Conservation (phyloP, 2,113 vertebrate species). For the Rhynchomys soricoides region DNA sequence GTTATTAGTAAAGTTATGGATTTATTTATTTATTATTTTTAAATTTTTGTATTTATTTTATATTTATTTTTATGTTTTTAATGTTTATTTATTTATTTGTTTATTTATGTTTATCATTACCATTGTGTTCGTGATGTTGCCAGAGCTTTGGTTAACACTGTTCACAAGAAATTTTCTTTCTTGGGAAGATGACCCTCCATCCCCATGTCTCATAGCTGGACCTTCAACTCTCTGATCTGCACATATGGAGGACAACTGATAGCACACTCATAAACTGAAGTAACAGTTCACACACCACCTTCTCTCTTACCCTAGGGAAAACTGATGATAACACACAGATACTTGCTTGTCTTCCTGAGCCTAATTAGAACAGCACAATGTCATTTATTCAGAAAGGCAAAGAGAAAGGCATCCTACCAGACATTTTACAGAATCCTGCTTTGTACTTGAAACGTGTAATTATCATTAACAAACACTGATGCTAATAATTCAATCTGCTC, state of each 20-base stretch:
- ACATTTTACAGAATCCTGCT: slow-evolving; percentile 55
- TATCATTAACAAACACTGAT: slow-evolving; percentile 52
- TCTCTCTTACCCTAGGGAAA: background rate
- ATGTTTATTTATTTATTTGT: no score
- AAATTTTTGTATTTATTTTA: no score
- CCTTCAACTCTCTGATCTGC: background rate
- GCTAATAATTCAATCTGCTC: slow-evolving; percentile 65
- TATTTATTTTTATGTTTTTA: no score
- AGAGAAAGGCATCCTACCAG: slow-evolving; percentile 43
- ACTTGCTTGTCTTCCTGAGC: slow-evolving; percentile 31
- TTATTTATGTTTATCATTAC: background rate
- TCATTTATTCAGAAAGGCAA: slow-evolving; percentile 57
- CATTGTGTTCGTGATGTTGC: background rate
- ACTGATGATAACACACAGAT: slow-evolving; percentile 52
- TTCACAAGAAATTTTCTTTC: background rate
- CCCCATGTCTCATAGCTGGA: background rate
- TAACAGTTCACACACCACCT: background rate
- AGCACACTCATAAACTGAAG: slow-evolving; percentile 43
- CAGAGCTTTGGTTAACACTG: background rate
- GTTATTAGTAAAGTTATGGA: background rate
- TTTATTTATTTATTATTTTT: background rate
- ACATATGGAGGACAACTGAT: slow-evolving; percentile 10
- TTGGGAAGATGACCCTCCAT: background rate
- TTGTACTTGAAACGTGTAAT: slow-evolving; percentile 70
- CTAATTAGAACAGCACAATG: slow-evolving; percentile 65